These are phyloP conservation scores for Anolis apletophallus DNA, from an alignment of 2,797 vertebrate species.

Conservation along the genomic window DNA sequence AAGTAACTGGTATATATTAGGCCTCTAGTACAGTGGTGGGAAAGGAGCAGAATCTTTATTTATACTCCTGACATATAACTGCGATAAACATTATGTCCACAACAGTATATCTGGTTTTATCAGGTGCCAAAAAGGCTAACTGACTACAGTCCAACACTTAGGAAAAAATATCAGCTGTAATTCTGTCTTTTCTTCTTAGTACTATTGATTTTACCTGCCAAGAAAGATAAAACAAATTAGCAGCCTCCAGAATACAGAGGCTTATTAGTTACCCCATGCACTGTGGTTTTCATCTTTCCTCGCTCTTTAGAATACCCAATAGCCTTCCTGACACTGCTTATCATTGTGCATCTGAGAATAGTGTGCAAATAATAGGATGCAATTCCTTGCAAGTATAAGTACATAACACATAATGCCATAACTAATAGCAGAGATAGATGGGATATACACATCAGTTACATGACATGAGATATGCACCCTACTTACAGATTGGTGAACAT, in stretches of 20 bases:
- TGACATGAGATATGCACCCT: neutral
- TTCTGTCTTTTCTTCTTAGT: constrained; percentile 40
- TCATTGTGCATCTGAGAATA: neutral
- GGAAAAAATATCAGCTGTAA: neutral
- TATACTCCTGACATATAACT: constrained; percentile 43
- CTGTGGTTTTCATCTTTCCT: constrained; percentile 44
- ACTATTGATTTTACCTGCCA: constrained; percentile 37
- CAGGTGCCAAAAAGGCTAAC: constrained; percentile 23
- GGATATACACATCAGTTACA: neutral
- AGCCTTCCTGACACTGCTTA: neutral
- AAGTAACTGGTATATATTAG: constrained; percentile 63
- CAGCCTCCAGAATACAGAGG: constrained; percentile 36
- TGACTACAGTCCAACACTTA: constrained; percentile 33
- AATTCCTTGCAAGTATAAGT: neutral
- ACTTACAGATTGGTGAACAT: neutral
- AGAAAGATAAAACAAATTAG: constrained; percentile 61
- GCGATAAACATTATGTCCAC: constrained; percentile 51
- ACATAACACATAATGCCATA: neutral
- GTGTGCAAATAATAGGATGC: neutral
- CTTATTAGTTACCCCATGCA: constrained; percentile 36
- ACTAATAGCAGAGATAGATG: neutral
- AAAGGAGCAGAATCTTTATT: constrained; percentile 43
- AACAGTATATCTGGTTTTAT: constrained; percentile 32
- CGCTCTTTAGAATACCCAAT: constrained; percentile 10
- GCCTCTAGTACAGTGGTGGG: constrained; percentile 55